These are phyloP conservation scores for Mechanitis mazaeus DNA, from an alignment of 2,888 invertebrate species.

Conservation along the genomic window DNA sequence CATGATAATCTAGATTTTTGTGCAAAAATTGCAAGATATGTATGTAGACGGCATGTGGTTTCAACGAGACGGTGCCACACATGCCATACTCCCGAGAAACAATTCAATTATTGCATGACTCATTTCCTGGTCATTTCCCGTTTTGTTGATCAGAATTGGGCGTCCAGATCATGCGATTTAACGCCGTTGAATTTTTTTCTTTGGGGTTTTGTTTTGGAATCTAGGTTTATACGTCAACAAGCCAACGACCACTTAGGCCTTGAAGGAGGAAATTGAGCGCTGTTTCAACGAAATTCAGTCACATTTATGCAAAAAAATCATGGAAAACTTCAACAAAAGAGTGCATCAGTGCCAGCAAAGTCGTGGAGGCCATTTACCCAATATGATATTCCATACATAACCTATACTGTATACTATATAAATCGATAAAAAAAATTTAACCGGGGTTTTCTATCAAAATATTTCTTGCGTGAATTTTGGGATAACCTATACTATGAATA, in stretches of 20 bases:
- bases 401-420: not conserved
- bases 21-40: slow-evolving; percentile 28
- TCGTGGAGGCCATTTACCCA: slow-evolving; percentile 13
- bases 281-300: slow-evolving; percentile 28
- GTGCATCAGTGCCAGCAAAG: slow-evolving; percentile 7
- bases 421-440: not conserved
- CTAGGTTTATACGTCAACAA: slow-evolving; percentile 13
- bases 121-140: slow-evolving; percentile 18
- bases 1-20: slow-evolving; percentile 20
- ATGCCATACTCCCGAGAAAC: slow-evolving; percentile 29
- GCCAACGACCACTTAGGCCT: slow-evolving; percentile 18
- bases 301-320: slow-evolving; percentile 27
- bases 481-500: too few relatives aligned
- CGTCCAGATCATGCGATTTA: slow-evolving; percentile 23
- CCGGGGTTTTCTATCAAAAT: too few relatives aligned
- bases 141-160: slow-evolving; percentile 23
- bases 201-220: slow-evolving; percentile 14
- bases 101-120: slow-evolving; percentile 19
- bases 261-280: slow-evolving; percentile 23
- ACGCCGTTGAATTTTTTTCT: slow-evolving; percentile 22
- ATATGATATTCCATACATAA: slow-evolving; percentile 18
- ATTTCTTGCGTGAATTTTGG: too few relatives aligned
- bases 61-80: slow-evolving; percentile 22
- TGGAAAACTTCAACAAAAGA: slow-evolving; percentile 27
- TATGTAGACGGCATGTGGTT: slow-evolving; percentile 27